Conservation (phyloP, 1,140 invertebrate species). For the Drosophila saltans region DNA sequence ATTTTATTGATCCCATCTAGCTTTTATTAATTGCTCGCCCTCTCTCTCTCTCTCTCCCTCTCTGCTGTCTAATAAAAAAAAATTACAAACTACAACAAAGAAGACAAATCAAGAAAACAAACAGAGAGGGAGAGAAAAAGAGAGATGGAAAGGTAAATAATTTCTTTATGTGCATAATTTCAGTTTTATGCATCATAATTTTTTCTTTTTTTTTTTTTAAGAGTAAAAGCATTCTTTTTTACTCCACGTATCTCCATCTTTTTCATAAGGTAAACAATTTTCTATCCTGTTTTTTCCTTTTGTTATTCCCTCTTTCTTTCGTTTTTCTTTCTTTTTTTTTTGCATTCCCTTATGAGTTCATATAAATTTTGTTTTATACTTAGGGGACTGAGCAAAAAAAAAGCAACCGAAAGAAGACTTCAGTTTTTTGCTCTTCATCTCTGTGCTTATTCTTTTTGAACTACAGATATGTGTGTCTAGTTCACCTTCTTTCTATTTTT, state of each 20-base stretch:
- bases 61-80: neutral
- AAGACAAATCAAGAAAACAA: slow-evolving; percentile 4
- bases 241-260: neutral
- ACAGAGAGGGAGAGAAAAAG: neutral
- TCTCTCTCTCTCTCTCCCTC: too few relatives aligned
- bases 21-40: slow-evolving; percentile 15
- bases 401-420: neutral
- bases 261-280: slow-evolving; percentile 4
- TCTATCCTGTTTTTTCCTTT: neutral
- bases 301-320: neutral
- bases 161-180: slow-evolving; percentile 43
- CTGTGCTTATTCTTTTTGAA: slow-evolving; percentile 9
- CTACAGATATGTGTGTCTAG: slow-evolving; percentile 30
- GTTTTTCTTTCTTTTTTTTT: neutral
- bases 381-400: slow-evolving; percentile 31
- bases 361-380: slow-evolving; percentile 36
- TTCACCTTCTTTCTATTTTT: neutral
- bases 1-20: slow-evolving; percentile 20
- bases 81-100: neutral
- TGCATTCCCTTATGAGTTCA: slow-evolving; percentile 42
- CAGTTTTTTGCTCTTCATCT: slow-evolving; percentile 28
- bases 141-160: neutral
- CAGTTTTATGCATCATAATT: slow-evolving; percentile 52
- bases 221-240: slow-evolving; percentile 20
- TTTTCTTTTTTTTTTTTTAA: slow-evolving; percentile 17